Conservation (phyloP, 1,140 invertebrate species). For the Bombus pascuorum region DNA sequence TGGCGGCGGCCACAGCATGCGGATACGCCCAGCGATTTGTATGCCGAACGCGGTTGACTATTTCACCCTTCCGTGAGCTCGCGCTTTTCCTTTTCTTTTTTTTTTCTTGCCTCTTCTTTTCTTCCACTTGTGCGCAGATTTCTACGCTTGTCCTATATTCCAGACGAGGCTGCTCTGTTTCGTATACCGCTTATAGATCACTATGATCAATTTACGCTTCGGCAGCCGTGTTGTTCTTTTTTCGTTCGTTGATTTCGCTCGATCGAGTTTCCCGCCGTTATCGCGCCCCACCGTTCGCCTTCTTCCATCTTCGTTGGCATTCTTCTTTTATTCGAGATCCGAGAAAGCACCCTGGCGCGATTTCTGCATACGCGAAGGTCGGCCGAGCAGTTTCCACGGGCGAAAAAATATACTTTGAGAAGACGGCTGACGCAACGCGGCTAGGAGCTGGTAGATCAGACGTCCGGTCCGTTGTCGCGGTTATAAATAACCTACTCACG, state of each 20-base stretch:
- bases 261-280: not conserved
- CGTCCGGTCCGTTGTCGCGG: conserved; percentile 59
- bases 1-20: conserved; percentile 46
- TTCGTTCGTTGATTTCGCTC: not conserved
- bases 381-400: conserved; percentile 17
- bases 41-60: conserved; percentile 49
- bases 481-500: conserved; percentile 70
- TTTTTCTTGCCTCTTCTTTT: not conserved
- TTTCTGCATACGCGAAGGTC: conserved; percentile 21
- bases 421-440: conserved; percentile 45
- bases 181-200: too few relatives aligned
- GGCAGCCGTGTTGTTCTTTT: too few relatives aligned
- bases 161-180: not conserved
- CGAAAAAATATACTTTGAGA: conserved; percentile 59
- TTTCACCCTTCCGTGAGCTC: conserved; percentile 21
- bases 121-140: not conserved
- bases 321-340: not conserved
- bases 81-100: not conserved
- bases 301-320: not conserved
- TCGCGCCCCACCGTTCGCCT: too few relatives aligned
- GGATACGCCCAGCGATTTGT: conserved; percentile 62
- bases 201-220: not conserved
- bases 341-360: not conserved
- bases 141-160: too few relatives aligned
- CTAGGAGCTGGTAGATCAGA: conserved; percentile 65